Base-by-base conservation (phyloP, 1,140 invertebrate genomes). In the Eciton burchellii region DNA sequence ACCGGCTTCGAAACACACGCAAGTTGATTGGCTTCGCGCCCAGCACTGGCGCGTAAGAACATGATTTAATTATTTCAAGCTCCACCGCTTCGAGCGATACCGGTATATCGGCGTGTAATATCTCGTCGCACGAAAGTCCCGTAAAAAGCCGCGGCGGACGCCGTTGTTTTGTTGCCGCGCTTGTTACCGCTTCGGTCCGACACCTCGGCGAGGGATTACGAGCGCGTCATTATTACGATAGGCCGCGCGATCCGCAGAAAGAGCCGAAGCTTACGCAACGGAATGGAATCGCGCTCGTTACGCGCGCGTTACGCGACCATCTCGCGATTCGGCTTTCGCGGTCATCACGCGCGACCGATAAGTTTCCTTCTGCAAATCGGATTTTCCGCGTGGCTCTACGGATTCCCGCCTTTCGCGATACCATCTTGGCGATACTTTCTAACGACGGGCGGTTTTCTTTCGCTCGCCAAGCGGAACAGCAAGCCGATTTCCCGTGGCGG, bases 1-100 rank as follows among this genome's bases (percentile, higher is more conserved):
- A 70, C 21, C 68, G 35, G 70, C 65, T 68, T 72, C 24, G 63
- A 68, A 54, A 54, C 52, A 54, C 47, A 77, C 62, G 52, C 62
- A 62, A 88, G 79, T 88, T 86, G 86, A 89, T 86, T 88, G 86
- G 84, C 87, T 89, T 89, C 84, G 59, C 68, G 71, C 84, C 76
- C 60, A 71, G 56, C 66, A 66, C 68, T 65, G 47, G 21, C 52
- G 26, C 35, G 74, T 87, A 89, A 89, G 84, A 87, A 85, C 87
- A 85, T 89, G 86, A 89, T 89, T 89, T 84, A 82, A 89, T 89
- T 89, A 89, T 71, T 84, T 54, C 85, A 86, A 88, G 77, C 84
- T 84, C 19, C 60, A 71, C 29, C 62, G 62, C 82, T 81, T 84
- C 21, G 60, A 47, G 6, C 62, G 49, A 79, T 66, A 54, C 47